Evolutionary conservation across 1,140 invertebrate genomes (phyloP).

Genomic region (Ceratina australensis): DNA sequence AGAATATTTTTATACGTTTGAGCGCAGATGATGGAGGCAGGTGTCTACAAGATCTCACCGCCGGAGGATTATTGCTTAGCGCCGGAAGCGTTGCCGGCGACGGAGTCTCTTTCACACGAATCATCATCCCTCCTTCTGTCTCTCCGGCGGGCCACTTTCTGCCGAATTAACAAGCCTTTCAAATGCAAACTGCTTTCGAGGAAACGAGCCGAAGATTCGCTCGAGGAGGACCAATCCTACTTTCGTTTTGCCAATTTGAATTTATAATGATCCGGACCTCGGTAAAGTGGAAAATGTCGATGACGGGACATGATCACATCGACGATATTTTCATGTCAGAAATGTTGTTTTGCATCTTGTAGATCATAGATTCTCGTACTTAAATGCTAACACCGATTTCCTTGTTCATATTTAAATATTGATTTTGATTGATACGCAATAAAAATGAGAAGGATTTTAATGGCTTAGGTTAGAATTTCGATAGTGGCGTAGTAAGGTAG

Average conservation of each 20-base stretch:
- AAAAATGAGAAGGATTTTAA: no score
- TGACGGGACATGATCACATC: not conserved
- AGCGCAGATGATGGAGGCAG: no score
- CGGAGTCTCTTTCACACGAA: not conserved
- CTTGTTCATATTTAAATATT: no score
- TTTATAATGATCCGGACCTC: not conserved
- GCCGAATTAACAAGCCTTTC: constrained; percentile 51
- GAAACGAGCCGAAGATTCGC: constrained; percentile 21
- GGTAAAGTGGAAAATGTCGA: not conserved
- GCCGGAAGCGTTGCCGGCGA: not conserved
- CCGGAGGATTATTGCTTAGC: constrained; percentile 41
- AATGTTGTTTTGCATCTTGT: no score
- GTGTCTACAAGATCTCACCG: constrained; percentile 53
- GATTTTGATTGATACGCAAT: no score
- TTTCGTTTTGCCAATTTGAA: not conserved
- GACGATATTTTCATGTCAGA: not conserved
- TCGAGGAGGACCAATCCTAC: not conserved
- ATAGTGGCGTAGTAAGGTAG: no score
- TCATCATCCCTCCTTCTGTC: not conserved
- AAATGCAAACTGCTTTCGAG: constrained; percentile 44
- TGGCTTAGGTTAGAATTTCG: no score
- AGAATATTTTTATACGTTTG: no score
- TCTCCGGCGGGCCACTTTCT: not conserved
- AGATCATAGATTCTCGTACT: no score
- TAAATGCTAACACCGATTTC: no score